Evolutionary conservation across 2,888 invertebrate species (phyloP).

Genomic region (Neelides folsomi): DNA sequence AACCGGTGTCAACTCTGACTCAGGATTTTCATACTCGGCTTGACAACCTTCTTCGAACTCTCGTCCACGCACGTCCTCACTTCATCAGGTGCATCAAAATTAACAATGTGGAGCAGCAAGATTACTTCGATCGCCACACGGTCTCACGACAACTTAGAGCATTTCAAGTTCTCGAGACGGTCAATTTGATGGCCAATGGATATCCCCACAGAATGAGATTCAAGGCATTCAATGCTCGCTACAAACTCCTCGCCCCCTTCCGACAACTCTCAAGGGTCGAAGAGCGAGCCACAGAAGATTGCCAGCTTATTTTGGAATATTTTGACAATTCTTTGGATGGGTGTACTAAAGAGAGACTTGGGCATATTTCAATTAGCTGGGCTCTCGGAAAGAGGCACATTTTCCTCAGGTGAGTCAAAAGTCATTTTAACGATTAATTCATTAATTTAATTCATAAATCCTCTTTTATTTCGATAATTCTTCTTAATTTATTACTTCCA

Average conservation of each 20-base stretch:
- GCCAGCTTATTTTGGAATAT: slow-evolving; percentile 58
- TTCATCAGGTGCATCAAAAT: slow-evolving; percentile 86
- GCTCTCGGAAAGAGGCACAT: slow-evolving; percentile 84
- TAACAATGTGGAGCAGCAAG: slow-evolving; percentile 66
- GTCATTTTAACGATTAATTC: too few species aligned
- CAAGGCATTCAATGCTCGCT: slow-evolving; percentile 76
- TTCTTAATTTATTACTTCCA: neutral
- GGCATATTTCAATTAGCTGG: slow-evolving; percentile 62
- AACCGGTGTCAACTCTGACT: slow-evolving; percentile 74
- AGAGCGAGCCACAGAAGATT: slow-evolving; percentile 51
- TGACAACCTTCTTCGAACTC: slow-evolving; percentile 76
- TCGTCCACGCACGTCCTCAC: slow-evolving; percentile 86
- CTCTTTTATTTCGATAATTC: too few species aligned
- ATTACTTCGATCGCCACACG: slow-evolving; percentile 66
- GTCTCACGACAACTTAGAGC: slow-evolving; percentile 81
- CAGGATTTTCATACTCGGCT: slow-evolving; percentile 90
- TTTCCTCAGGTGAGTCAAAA: slow-evolving; percentile 50
- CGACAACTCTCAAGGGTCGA: slow-evolving; percentile 39
- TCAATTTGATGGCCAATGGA: slow-evolving; percentile 66
- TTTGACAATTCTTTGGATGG: slow-evolving; percentile 46
- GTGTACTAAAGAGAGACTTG: slow-evolving; percentile 15
- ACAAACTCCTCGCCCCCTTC: slow-evolving; percentile 71
- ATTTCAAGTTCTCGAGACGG: slow-evolving; percentile 81
- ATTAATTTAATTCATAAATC: too few species aligned
- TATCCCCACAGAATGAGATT: slow-evolving; percentile 91